A percentile compares a stretch with the other conserved stretches of the same genome.
phyloP scores from a whole-genome alignment of 2,113 vertebrate genomes.

The Ceyx melanurus region DNA sequence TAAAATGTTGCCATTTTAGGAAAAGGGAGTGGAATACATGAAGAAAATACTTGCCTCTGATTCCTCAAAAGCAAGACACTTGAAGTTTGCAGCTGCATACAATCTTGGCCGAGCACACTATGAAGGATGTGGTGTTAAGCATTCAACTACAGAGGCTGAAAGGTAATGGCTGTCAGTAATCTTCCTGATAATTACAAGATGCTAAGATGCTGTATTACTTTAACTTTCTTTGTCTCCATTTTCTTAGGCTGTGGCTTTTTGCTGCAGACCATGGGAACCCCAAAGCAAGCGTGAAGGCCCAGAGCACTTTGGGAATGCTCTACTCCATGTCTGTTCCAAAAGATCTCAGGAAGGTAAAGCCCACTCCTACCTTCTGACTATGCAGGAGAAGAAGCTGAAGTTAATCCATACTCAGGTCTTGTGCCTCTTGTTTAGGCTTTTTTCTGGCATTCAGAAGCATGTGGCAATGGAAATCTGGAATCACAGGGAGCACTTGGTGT shows the following conservation, averaged over 20 bases:
- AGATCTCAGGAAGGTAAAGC: conserved; percentile 79
- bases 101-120: conserved; percentile 81
- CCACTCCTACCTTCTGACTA: background rate
- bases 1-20: conserved; percentile 58
- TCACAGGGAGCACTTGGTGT: conserved; percentile 81
- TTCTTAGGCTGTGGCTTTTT: conserved; percentile 76
- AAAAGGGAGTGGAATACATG: conserved; percentile 80
- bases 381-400: too few relatives aligned
- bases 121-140: conserved; percentile 77
- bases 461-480: conserved; percentile 83
- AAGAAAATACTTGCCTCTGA: conserved; percentile 73
- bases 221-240: background rate
- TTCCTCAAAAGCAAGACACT: conserved; percentile 66
- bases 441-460: conserved; percentile 86
- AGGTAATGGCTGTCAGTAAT: conserved; percentile 62
- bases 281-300: conserved; percentile 80
- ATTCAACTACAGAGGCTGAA: conserved; percentile 77
- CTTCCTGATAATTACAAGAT: background rate
- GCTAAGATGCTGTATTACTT: background rate
- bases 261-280: conserved; percentile 83
- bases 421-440: conserved; percentile 74
- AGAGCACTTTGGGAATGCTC: conserved; percentile 79
- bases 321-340: conserved; percentile 73
- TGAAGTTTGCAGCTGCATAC: conserved; percentile 80
- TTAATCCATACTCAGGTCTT: background rate